Conservation (phyloP, 2,113 vertebrate genomes). For the Dasyornis broadbenti region DNA sequence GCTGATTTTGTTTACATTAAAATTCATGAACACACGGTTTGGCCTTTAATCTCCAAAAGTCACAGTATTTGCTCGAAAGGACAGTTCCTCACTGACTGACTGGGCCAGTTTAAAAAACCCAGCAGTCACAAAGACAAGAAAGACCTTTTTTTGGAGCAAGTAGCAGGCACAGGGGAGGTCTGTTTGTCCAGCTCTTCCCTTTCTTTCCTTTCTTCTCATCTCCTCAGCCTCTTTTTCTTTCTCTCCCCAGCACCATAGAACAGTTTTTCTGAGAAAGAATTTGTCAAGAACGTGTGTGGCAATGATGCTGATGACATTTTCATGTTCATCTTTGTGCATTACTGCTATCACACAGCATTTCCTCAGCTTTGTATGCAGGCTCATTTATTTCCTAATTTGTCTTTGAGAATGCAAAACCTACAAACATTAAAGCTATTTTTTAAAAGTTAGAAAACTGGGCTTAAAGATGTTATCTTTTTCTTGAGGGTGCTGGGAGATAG, state of each 20-base stretch:
- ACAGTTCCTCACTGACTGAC: not conserved
- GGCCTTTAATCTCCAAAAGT: constrained; percentile 13
- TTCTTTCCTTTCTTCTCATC: not conserved
- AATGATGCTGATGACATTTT: not conserved
- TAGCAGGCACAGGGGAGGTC: not conserved
- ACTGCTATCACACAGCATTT: not conserved
- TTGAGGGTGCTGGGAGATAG: not conserved
- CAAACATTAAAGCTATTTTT: not conserved
- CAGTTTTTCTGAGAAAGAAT: not conserved
- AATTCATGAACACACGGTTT: constrained; percentile 20
- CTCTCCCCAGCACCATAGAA: not conserved
- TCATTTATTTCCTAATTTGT: not conserved
- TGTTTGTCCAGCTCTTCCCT: not conserved
- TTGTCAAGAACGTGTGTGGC: not conserved
- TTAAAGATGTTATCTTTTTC: not conserved
- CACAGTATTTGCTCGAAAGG: not conserved
- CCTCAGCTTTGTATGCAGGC: not conserved
- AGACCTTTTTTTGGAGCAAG: not conserved
- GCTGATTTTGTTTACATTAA: constrained; percentile 21
- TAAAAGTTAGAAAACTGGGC: not conserved
- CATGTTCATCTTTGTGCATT: not conserved
- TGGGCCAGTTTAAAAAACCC: not conserved
- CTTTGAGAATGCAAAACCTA: not conserved
- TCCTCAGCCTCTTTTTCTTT: not conserved
- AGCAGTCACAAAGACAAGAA: not conserved